A percentile compares a stretch with the other conserved stretches of the same genome.
phyloP scores from a whole-genome alignment of 1,140 invertebrate species.

The Drosophila nannoptera region DNA sequence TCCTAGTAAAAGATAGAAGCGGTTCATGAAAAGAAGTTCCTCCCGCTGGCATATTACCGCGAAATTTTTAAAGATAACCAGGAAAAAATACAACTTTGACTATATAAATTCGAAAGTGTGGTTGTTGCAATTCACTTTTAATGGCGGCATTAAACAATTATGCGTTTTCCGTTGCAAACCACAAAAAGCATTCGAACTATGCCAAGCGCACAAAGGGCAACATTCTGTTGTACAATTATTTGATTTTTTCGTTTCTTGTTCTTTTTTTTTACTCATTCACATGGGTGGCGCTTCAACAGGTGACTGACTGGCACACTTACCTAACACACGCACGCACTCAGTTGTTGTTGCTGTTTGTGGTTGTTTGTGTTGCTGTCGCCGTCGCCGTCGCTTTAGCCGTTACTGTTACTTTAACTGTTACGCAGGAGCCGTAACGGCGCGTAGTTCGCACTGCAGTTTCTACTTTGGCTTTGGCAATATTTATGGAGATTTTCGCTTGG shows the following conservation, averaged over 20 bases:
- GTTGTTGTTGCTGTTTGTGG: constrained; percentile 13
- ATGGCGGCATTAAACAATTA: too few species aligned
- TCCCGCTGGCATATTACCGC: too few species aligned
- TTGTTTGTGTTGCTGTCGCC: constrained; percentile 1
- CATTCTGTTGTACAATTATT: neutral
- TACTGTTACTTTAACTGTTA: constrained; percentile 8
- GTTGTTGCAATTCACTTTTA: too few species aligned
- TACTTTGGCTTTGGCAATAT: constrained; percentile 13
- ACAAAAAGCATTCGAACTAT: neutral
- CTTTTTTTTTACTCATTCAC: too few species aligned
- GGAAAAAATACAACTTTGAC: too few species aligned
- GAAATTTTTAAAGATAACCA: too few species aligned
- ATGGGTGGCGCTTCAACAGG: constrained; percentile 36
- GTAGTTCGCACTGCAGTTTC: constrained; percentile 1
- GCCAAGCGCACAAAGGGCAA: neutral
- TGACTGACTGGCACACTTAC: constrained; percentile 40
- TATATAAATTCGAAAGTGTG: too few species aligned
- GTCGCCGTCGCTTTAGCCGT: too few species aligned
- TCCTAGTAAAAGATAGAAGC: too few species aligned
- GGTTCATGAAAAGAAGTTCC: neutral
- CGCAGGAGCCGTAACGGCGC: constrained; percentile 11
- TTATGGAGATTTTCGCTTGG: constrained; percentile 28
- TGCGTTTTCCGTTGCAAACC: neutral
- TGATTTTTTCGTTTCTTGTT: neutral
- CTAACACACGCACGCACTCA: constrained; percentile 6